Percentiles rank a stretch among this genome's conserved stretches.
Conservation (phyloP, 2,888 invertebrate species). For the Harpalus rufipes region DNA sequence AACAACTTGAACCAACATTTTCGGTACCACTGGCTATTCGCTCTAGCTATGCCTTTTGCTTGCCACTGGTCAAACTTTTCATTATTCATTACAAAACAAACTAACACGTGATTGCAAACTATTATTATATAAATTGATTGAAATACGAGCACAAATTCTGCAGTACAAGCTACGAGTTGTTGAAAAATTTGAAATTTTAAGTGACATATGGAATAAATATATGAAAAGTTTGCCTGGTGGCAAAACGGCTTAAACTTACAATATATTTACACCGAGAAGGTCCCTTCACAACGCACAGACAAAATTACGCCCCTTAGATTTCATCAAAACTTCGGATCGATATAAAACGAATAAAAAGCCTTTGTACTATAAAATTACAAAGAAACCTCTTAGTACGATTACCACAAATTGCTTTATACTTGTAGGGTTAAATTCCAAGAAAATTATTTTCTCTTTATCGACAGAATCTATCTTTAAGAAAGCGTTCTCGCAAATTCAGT, state of each 20-base stretch:
- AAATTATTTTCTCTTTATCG: too few relatives aligned
- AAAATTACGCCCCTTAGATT: too few relatives aligned
- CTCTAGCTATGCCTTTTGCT: constrained; percentile 33
- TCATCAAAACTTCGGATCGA: too few relatives aligned
- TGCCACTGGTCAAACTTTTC: constrained; percentile 48
- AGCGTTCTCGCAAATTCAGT: too few relatives aligned
- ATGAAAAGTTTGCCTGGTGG: constrained; percentile 44
- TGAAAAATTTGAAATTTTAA: constrained; percentile 25
- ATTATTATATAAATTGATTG: constrained; percentile 33
- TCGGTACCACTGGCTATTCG: constrained; percentile 52
- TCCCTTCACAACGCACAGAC: neutral
- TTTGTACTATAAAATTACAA: too few relatives aligned
- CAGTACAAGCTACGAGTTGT: constrained; percentile 38
- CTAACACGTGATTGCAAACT: constrained; percentile 48
- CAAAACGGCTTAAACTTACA: constrained; percentile 19
- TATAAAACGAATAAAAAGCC: too few relatives aligned
- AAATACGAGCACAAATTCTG: constrained; percentile 39
- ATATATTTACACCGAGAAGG: constrained; percentile 17
- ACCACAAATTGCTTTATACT: too few relatives aligned
- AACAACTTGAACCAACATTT: constrained; percentile 53
- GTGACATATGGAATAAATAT: constrained; percentile 30
- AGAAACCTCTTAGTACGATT: too few relatives aligned
- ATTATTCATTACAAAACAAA: constrained; percentile 47
- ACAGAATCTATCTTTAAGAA: too few relatives aligned
- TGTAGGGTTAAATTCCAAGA: too few relatives aligned